A percentile compares a stretch with the other conserved stretches of the same genome.
Evolutionary conservation across 2,113 vertebrate species (phyloP).

Genomic region (Martes martes): DNA sequence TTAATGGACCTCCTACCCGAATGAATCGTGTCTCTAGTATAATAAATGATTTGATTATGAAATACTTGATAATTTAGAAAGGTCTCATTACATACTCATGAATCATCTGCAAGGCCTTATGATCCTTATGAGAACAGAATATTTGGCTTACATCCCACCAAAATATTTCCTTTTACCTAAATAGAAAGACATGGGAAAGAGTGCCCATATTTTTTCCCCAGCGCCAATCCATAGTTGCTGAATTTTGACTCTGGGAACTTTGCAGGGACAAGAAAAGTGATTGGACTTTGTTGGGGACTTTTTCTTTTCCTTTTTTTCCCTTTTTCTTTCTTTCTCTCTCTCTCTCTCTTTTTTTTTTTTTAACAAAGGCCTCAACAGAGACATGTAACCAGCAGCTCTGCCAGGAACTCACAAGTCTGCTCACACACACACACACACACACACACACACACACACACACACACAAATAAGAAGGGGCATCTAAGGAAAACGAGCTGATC

Average conservation of each 20-base stretch:
- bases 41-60: not conserved
- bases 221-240: conserved; percentile 57
- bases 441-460: conserved; percentile 53
- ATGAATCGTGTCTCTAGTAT: not conserved
- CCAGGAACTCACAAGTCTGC: conserved; percentile 49
- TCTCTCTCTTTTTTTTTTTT: not conserved
- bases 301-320: not conserved
- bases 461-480: conserved; percentile 63
- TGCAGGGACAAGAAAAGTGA: conserved; percentile 48
- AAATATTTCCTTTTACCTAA: conserved; percentile 82
- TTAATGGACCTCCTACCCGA: not conserved
- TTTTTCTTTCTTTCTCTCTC: not conserved
- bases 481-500: conserved; percentile 49
- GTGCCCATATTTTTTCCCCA: conserved; percentile 56
- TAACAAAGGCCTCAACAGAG: not conserved
- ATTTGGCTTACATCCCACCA: conserved; percentile 73
- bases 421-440: not conserved
- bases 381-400: conserved; percentile 45
- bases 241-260: conserved; percentile 50
- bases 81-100: not conserved
- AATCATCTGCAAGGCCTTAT: conserved; percentile 31
- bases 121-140: conserved; percentile 58
- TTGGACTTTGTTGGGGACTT: conserved; percentile 46
- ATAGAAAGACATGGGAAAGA: conserved; percentile 84
- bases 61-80: not conserved